A percentile compares a stretch with the other conserved stretches of the same genome.
phyloP scores from a whole-genome alignment of 2,888 invertebrate genomes.

The Drosophila ezoana region DNA sequence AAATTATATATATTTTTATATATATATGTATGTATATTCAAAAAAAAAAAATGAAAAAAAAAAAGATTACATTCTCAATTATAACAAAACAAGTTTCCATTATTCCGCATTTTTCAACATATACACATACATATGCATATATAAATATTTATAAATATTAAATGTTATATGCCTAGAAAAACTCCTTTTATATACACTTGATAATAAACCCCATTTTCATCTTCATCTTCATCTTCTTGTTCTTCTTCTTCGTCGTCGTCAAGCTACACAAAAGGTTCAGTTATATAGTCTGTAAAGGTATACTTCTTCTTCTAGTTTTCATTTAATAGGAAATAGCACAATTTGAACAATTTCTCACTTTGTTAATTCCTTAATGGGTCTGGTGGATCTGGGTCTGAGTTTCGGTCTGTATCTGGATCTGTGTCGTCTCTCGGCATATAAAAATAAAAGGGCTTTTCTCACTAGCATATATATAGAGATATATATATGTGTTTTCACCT shows the following conservation, averaged over 20 bases:
- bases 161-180: slow-evolving; percentile 57
- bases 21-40: slow-evolving; percentile 36
- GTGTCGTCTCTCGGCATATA: slow-evolving; percentile 25
- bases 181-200: slow-evolving; percentile 60
- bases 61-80: slow-evolving; percentile 30
- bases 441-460: neutral
- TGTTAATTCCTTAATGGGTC: slow-evolving; percentile 27
- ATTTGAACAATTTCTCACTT: slow-evolving; percentile 53
- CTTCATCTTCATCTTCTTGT: no score
- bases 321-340: slow-evolving; percentile 43
- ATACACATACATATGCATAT: slow-evolving; percentile 27
- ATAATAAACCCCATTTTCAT: slow-evolving; percentile 33
- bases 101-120: slow-evolving; percentile 38
- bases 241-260: neutral
- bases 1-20: slow-evolving; percentile 37
- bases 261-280: slow-evolving; percentile 31
- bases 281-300: slow-evolving; percentile 26
- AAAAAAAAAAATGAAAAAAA: slow-evolving; percentile 2
- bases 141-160: slow-evolving; percentile 33
- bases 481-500: slow-evolving; percentile 1
- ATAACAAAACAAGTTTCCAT: slow-evolving; percentile 60
- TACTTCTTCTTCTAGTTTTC: neutral
- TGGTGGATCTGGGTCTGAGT: slow-evolving; percentile 25
- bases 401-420: slow-evolving; percentile 8
- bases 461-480: neutral